phyloP scores from a whole-genome alignment of 2,797 vertebrate genomes.

The Lemur catta region DNA sequence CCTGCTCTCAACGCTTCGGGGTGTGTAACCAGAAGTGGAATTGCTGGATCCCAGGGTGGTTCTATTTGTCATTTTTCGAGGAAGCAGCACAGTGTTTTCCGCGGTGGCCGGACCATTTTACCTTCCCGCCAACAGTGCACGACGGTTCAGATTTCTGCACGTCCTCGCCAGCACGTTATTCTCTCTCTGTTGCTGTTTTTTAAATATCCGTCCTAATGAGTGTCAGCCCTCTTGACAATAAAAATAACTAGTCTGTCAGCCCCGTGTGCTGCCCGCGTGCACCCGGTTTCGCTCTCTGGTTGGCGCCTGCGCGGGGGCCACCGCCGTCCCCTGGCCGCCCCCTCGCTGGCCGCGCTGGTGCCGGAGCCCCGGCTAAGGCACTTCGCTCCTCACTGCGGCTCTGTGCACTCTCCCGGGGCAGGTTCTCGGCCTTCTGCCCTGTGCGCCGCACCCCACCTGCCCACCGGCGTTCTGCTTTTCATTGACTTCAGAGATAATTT shows the following conservation, averaged over 20 bases:
- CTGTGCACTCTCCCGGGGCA: background rate
- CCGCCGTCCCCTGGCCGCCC: background rate
- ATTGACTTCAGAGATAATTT: background rate
- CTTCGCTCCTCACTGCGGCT: too few relatives aligned
- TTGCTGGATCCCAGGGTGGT: fast-evolving
- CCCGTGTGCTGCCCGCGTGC: fast-evolving
- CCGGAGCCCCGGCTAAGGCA: background rate
- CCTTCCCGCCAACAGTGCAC: background rate
- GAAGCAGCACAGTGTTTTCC: background rate
- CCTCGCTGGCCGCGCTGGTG: background rate
- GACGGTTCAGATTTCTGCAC: too few relatives aligned
- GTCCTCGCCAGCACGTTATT: background rate
- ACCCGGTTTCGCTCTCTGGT: background rate
- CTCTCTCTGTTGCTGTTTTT: background rate
- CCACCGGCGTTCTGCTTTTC: background rate
- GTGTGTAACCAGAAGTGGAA: background rate
- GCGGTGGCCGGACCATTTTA: too few relatives aligned
- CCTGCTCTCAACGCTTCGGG: too few relatives aligned
- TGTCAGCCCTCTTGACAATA: background rate
- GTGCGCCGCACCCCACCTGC: too few relatives aligned
- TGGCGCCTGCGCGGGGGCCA: background rate
- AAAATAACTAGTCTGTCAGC: too few relatives aligned
- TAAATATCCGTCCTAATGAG: too few relatives aligned
- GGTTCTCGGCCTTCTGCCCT: background rate
- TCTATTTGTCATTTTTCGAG: background rate